Base-by-base conservation (phyloP, 64 coral and sea anemone species). In the Stichodactyla mertensii region DNA sequence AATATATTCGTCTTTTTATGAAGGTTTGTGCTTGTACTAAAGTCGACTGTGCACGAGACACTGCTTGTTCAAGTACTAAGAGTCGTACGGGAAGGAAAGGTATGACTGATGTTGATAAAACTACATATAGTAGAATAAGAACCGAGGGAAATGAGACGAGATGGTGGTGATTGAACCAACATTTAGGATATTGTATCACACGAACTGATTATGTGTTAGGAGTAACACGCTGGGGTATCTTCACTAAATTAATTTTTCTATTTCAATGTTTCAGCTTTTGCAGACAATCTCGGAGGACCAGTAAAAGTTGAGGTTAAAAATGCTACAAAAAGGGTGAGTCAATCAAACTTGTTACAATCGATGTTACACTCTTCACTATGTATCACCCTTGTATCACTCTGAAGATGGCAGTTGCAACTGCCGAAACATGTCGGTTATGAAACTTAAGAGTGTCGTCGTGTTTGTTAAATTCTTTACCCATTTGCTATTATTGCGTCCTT, bases 1-100 rank as follows among this genome's bases (percentile, higher is more conserved):
- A 11, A 58, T 64, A 55, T 88, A 64, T 79, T 18, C 57, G 31
- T 20, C 53, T 64, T 77, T 53, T 83, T 54, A 7, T 31, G 14
- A 58, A 94, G 92, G 88, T 94, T 2, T 94, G 92, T 90, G 92
- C 92, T 12, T 94, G 92, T 64, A 94, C 88, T 20, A 87, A 82
- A 4, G 85, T 69, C 61, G 85, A 80, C 16, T 94, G 92, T 84
- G 85, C 77, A 0, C 9, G 2, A 52, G 56, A 54, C 22, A 77
- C 51, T 26, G 53, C 55, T 57, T 94, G 92, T 94, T 86, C 88
- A 5, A 77, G 61, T 18, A 89, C 80, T 45, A 82, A 87, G 54
- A 88, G 88, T 66, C 88, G 85, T 52, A 94, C 92, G 10, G 51
- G 78, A 53, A 89, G 88, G 36, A 88, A 88, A 31, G 64, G 92